Evolutionary conservation across 2,113 vertebrate species (phyloP), one percentile per base, ranked within the genome.

Genomic region (Zosterops pallidus): DNA sequence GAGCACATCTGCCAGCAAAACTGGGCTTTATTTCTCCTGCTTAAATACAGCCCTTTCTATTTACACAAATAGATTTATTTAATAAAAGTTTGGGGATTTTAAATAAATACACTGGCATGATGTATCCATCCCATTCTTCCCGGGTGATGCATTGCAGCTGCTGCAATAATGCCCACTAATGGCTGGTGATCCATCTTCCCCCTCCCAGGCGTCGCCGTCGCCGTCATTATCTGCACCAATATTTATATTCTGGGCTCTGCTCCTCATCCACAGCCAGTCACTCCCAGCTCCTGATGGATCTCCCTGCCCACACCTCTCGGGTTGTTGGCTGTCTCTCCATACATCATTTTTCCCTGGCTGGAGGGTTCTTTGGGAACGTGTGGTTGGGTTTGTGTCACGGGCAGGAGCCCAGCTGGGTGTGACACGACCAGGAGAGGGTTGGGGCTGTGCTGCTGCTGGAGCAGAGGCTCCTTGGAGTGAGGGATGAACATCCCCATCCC

Each of bases 141-240:
- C 2, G 26, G 71, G 79, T 94, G 92, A 96, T 96, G 90, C 88
- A 95, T 76, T 89, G 74, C 93, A 94, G 96, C 92, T 96, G 90
- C 85, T 95, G 62, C 92, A 95, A 83, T 94, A 94, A 96, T 95
- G 88, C 94, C 92, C 83, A 60, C 90, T 97, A 96, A 96, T 94
- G 79, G 95, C 95, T 83, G 92, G 90, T 83, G 92, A 97, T 97
- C 94, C 92, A 96, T 97, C 96, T 96, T 96, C 88, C 76, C 92
- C 90, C 89, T 92, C 92, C 64, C 93, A 44, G 86, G 79, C 41
- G 28, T 67, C 16, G 17, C 91, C 42, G 23, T 55, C 80, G 46
- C 86, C 5, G 6, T 92, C 86, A 97, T 96, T 95, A 96, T 96
- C 94, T 96, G 90, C 57, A 94, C 95, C 94, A 96, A 94, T 96